These are phyloP conservation scores for Eriosoma lanigerum DNA, from an alignment of 1,140 invertebrate genomes.

Conservation along the genomic window DNA sequence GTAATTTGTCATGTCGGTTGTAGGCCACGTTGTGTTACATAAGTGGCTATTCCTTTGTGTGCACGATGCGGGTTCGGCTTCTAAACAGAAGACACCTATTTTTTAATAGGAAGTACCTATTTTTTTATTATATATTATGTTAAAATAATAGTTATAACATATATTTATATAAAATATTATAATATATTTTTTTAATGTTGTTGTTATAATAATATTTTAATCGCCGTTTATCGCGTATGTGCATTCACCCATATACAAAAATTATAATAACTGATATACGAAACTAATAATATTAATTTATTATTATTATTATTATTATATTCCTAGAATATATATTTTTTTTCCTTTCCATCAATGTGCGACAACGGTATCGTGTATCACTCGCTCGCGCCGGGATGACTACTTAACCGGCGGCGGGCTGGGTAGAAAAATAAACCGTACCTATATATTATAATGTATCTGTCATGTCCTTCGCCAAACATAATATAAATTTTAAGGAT, in stretches of 20 bases:
- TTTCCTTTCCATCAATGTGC: too few relatives aligned
- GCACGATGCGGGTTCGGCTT: conserved; percentile 25
- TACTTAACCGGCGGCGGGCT: conserved; percentile 37
- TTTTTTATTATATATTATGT: too few relatives aligned
- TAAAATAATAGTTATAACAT: too few relatives aligned
- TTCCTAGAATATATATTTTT: too few relatives aligned
- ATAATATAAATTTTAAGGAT: conserved; percentile 29
- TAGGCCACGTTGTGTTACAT: not conserved
- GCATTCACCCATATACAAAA: conserved; percentile 28
- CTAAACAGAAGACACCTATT: conserved; percentile 42
- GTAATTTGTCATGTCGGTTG: conserved; percentile 3
- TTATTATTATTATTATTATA: not conserved
- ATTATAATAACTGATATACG: too few relatives aligned
- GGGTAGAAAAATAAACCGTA: not conserved
- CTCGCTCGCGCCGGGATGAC: not conserved
- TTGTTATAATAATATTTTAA: not conserved
- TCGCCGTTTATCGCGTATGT: conserved; percentile 44
- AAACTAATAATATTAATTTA: too few relatives aligned
- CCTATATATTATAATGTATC: not conserved
- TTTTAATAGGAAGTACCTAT: too few relatives aligned
- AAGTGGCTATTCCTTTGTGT: conserved; percentile 30
- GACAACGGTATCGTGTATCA: conserved; percentile 35
- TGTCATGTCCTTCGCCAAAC: conserved; percentile 28
- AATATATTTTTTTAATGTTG: not conserved
- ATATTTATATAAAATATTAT: too few relatives aligned